Evolutionary conservation across 2,113 vertebrate genomes (phyloP).

Genomic region (Xiphophorus maculatus): DNA sequence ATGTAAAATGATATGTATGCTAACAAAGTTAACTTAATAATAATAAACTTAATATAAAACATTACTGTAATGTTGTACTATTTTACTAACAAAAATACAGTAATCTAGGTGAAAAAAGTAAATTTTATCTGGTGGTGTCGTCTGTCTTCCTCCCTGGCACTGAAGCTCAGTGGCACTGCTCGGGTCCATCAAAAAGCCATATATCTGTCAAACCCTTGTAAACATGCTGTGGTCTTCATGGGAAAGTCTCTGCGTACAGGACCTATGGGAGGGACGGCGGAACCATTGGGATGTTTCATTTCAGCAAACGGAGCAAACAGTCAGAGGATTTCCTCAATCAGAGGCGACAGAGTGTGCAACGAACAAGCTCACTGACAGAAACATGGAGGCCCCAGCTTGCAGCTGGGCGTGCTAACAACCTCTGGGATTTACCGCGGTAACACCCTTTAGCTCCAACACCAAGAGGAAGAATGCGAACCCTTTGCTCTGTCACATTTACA

Average conservation of each 20-base stretch:
- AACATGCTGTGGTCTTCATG: constrained; percentile 70
- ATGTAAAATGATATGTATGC: too few species aligned
- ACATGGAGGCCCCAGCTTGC: constrained; percentile 69
- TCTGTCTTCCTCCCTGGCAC: constrained; percentile 4
- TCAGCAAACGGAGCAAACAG: constrained; percentile 75
- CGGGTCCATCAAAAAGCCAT: constrained; percentile 52
- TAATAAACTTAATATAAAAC: background rate
- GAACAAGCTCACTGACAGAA: constrained; percentile 85
- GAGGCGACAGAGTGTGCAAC: constrained; percentile 71
- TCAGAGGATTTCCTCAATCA: constrained; percentile 87
- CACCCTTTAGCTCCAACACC: constrained; percentile 42
- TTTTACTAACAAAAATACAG: background rate
- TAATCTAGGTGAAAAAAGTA: background rate
- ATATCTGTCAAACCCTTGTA: constrained; percentile 68
- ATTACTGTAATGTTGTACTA: background rate
- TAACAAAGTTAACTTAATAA: too few species aligned
- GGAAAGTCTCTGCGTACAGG: constrained; percentile 72
- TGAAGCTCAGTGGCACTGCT: constrained; percentile 12
- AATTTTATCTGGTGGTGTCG: constrained; percentile 1
- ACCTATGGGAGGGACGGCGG: constrained; percentile 69
- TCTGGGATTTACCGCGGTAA: constrained; percentile 71
- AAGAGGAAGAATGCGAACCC: constrained; percentile 33
- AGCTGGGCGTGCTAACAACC: constrained; percentile 81
- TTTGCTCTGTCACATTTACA: constrained; percentile 37
- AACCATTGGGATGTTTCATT: constrained; percentile 78